Evolutionary conservation across 2,113 vertebrate genomes (phyloP).

Genomic region (Emydocephalus ijimae): DNA sequence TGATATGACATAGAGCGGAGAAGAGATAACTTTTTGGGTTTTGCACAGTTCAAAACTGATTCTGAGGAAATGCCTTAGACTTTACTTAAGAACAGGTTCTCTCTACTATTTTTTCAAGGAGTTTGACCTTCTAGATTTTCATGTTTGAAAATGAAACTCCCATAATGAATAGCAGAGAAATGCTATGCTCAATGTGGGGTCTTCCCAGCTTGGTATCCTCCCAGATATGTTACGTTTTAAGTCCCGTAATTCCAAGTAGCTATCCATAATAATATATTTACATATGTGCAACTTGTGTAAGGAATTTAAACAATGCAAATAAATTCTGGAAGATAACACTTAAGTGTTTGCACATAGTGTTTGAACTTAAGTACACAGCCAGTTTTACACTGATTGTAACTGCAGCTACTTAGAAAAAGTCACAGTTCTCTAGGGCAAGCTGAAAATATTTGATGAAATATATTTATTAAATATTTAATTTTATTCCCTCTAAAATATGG

Average conservation of each 20-base stretch:
- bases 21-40: not conserved
- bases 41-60: not conserved
- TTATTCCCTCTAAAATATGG: not conserved
- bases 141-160: not conserved
- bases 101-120: not conserved
- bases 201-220: not conserved
- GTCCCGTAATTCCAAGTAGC: not conserved
- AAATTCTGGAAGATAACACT: not conserved
- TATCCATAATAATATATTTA: not conserved
- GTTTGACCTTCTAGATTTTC: not conserved
- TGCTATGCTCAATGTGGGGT: not conserved
- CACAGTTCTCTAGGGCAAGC: not conserved
- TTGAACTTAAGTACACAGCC: not conserved
- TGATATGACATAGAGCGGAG: not conserved
- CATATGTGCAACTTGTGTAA: not conserved
- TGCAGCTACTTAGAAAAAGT: not conserved
- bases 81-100: not conserved
- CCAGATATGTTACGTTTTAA: not conserved
- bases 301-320: not conserved
- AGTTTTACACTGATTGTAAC: not conserved
- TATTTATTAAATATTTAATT: not conserved
- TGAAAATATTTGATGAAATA: not conserved
- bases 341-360: not conserved
- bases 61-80: not conserved
- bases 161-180: not conserved